Percentiles rank a stretch among this genome's conserved stretches.
phyloP scores from a whole-genome alignment of 2,888 invertebrate species.

The Dromius quadrimaculatus region DNA sequence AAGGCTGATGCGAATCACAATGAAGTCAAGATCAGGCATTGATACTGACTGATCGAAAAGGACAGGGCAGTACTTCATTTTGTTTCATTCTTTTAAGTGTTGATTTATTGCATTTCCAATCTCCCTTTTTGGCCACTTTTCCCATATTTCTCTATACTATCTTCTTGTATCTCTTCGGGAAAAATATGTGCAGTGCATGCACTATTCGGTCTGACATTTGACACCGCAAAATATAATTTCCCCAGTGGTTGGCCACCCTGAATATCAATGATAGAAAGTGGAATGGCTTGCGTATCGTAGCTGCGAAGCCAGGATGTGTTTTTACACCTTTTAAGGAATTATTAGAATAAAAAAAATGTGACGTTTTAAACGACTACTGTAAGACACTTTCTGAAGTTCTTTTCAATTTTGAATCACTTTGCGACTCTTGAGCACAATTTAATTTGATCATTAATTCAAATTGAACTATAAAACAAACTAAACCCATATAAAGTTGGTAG shows the following conservation, averaged over 20 bases:
- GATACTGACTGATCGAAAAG: too few species aligned
- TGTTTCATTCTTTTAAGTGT: conserved; percentile 25
- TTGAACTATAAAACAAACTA: conserved; percentile 8
- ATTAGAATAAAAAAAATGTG: too few species aligned
- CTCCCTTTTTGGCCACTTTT: conserved; percentile 3
- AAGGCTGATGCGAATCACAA: too few species aligned
- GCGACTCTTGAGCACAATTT: too few species aligned
- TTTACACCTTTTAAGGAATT: too few species aligned
- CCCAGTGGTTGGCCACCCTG: conserved; percentile 41
- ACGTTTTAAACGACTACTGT: too few species aligned
- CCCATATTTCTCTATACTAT: conserved; percentile 1
- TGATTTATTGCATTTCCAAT: conserved; percentile 28
- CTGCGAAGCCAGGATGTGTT: too few species aligned
- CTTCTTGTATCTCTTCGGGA: conserved; percentile 8
- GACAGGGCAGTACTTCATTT: too few species aligned
- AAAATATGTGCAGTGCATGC: conserved; percentile 35
- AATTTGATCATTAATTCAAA: conserved; percentile 8
- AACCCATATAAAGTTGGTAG: conserved; percentile 13
- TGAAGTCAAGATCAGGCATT: too few species aligned
- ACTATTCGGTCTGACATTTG: conserved; percentile 39
- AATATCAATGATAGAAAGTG: conserved; percentile 31
- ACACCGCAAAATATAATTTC: conserved; percentile 47
- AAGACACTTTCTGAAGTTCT: too few species aligned
- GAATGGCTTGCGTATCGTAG: background rate
- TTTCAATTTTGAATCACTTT: too few species aligned